A percentile compares a stretch with the other conserved stretches of the same genome.
phyloP scores from a whole-genome alignment of 2,113 vertebrate genomes.

The Protobothrops mucrosquamatus region DNA sequence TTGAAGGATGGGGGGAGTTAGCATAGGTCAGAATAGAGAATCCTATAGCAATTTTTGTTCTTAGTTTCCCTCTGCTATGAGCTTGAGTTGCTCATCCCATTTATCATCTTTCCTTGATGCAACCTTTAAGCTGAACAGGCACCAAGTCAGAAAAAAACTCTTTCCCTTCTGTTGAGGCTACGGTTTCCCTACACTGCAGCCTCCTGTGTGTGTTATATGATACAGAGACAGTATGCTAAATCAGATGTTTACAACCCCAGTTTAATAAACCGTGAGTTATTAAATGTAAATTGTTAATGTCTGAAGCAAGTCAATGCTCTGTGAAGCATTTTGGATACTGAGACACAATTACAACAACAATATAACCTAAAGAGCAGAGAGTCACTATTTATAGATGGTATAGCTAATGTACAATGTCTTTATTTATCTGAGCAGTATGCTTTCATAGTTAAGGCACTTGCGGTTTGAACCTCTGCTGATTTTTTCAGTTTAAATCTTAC shows the following conservation, averaged over 20 bases:
- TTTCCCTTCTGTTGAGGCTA: neutral
- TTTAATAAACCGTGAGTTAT: neutral
- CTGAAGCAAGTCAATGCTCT: neutral
- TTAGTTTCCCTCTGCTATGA: neutral
- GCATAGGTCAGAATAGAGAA: neutral
- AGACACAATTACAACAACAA: neutral
- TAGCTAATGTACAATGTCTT: neutral
- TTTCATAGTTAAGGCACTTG: neutral
- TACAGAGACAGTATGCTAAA: neutral
- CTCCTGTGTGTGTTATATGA: neutral
- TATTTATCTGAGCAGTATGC: neutral
- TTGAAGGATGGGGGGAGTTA: neutral
- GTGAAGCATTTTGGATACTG: neutral
- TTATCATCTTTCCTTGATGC: neutral
- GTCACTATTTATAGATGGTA: neutral
- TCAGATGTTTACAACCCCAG: neutral
- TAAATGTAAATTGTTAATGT: neutral
- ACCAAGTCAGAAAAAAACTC: neutral
- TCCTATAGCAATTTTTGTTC: neutral
- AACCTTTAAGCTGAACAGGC: neutral
- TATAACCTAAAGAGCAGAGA: neutral
- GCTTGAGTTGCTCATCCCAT: neutral
- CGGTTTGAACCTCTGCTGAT: neutral
- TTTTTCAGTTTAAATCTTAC: slow-evolving; percentile 11
- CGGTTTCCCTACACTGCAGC: neutral